Conservation (phyloP, 2,113 vertebrate species). For the Epinephelus lanceolatus region DNA sequence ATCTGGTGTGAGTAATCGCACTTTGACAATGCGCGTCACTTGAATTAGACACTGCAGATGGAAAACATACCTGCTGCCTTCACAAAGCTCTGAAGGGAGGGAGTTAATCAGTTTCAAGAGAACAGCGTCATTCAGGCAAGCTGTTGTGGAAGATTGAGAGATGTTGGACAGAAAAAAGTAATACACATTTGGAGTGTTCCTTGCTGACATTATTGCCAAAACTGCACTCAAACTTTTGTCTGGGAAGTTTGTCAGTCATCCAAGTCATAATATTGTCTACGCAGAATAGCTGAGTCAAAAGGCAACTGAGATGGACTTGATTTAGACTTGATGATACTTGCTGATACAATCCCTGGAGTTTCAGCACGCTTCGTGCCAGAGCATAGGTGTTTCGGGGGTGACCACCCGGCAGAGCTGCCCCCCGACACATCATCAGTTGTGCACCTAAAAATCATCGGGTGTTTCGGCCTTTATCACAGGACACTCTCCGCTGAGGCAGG, state of each 20-base stretch:
- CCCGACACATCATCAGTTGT: too few relatives aligned
- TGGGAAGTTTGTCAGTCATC: background rate
- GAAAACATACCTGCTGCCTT: constrained; percentile 60
- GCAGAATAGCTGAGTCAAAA: background rate
- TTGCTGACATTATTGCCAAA: constrained; percentile 8
- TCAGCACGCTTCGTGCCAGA: too few relatives aligned
- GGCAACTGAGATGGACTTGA: too few relatives aligned
- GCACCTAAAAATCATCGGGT: too few relatives aligned
- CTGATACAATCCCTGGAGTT: too few relatives aligned
- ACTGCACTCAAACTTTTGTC: constrained; percentile 23
- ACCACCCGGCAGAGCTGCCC: too few relatives aligned
- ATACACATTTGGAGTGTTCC: constrained; percentile 22
- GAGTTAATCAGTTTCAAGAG: constrained; percentile 35
- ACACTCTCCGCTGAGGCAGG: too few relatives aligned
- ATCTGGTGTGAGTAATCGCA: constrained; percentile 41
- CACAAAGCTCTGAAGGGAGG: constrained; percentile 45
- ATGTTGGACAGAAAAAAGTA: constrained; percentile 13
- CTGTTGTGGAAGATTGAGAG: constrained; percentile 38
- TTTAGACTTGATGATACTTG: too few relatives aligned
- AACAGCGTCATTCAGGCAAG: constrained; percentile 34
- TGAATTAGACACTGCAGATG: constrained; percentile 57
- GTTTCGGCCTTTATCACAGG: too few relatives aligned
- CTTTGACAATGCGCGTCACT: constrained; percentile 26
- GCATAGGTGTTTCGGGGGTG: too few relatives aligned
- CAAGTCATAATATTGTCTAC: too few relatives aligned